Evolutionary conservation across 2,888 invertebrate species (phyloP).

Genomic region (Teinopalpus imperialis): DNA sequence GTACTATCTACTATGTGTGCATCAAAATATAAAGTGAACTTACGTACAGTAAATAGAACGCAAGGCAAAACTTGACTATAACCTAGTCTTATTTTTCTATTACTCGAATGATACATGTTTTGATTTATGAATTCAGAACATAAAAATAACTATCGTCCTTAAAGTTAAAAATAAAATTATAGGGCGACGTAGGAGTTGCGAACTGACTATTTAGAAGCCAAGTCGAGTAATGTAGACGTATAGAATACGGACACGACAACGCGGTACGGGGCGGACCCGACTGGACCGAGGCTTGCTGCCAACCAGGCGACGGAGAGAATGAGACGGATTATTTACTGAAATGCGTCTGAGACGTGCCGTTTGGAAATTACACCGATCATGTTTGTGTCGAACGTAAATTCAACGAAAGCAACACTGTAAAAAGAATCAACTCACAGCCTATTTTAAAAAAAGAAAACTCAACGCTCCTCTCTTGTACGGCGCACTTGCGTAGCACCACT

Average conservation of each 20-base stretch:
- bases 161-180: conserved; percentile 68
- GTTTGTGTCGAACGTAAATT: conserved; percentile 51
- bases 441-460: conserved; percentile 58
- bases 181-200: conserved; percentile 64
- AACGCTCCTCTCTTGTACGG: conserved; percentile 53
- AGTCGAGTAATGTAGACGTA: conserved; percentile 70
- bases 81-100: conserved; percentile 74
- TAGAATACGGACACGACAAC: conserved; percentile 67
- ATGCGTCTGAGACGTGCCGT: conserved; percentile 78
- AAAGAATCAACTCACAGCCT: conserved; percentile 81
- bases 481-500: conserved; percentile 51
- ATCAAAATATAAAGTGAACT: conserved; percentile 75
- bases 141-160: conserved; percentile 56
- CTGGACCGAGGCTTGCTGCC: conserved; percentile 48
- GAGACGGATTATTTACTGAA: conserved; percentile 76
- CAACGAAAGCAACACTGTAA: conserved; percentile 66
- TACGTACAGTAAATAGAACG: conserved; percentile 73
- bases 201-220: conserved; percentile 72
- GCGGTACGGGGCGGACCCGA: conserved; percentile 49
- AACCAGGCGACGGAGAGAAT: conserved; percentile 72
- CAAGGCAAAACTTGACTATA: conserved; percentile 67
- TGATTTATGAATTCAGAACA: conserved; percentile 60
- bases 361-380: conserved; percentile 61
- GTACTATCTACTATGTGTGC: conserved; percentile 71
- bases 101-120: conserved; percentile 63